Conservation (phyloP, 2,797 vertebrate genomes). For the Sus cebifrons region DNA sequence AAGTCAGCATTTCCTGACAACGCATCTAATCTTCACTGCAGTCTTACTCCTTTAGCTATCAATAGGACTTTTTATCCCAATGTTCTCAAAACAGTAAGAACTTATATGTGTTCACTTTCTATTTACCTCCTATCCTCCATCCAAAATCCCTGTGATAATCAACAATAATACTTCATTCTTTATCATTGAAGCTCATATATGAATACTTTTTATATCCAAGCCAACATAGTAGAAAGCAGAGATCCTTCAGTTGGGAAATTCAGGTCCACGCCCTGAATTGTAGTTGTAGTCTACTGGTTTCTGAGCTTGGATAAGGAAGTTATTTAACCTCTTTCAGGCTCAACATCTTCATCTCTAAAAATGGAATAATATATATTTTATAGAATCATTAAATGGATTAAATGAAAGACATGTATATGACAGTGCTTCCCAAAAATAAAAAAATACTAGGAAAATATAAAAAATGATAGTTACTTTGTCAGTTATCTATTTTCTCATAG, state of each 20-base stretch:
- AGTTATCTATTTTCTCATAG: conserved; percentile 4
- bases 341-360: background rate
- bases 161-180: background rate
- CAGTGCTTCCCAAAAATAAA: background rate
- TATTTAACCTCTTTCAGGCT: background rate
- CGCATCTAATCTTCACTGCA: background rate
- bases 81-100: background rate
- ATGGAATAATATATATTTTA: background rate
- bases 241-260: background rate
- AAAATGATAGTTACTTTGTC: conserved; percentile 38
- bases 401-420: conserved; percentile 9
- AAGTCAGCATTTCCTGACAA: background rate
- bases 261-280: background rate
- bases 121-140: background rate
- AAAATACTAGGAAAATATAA: background rate
- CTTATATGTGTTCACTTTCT: background rate
- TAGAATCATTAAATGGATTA: background rate
- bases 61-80: background rate
- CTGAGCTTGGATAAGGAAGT: background rate
- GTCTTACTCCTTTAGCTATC: background rate
- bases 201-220: background rate
- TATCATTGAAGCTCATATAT: background rate
- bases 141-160: background rate
- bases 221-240: background rate
- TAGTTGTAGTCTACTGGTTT: background rate